A percentile compares a stretch with the other conserved stretches of the same genome.
Evolutionary conservation across 2,113 vertebrate species (phyloP).

Genomic region (Talpa occidentalis): DNA sequence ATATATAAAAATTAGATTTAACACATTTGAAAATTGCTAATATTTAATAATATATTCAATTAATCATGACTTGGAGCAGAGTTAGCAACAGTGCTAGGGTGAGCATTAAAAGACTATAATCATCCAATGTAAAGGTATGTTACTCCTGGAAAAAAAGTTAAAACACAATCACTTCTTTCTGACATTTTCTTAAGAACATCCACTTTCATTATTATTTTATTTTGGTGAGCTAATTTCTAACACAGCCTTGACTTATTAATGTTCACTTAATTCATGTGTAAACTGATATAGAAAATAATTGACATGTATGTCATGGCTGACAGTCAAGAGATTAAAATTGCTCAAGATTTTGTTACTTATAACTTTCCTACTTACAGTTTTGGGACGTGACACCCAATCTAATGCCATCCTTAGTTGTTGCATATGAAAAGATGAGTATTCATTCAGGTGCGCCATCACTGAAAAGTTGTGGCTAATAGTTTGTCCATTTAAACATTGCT

Average conservation of each 20-base stretch:
- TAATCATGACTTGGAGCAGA: neutral
- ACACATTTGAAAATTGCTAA: neutral
- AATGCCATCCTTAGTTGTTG: neutral
- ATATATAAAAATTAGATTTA: neutral
- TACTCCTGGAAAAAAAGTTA: neutral
- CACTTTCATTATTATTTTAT: neutral
- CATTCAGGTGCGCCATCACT: neutral
- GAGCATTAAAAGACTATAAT: constrained; percentile 16
- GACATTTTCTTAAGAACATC: neutral
- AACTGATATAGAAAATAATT: neutral
- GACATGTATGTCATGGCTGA: neutral
- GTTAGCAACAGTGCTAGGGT: neutral
- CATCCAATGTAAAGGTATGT: neutral
- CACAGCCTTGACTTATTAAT: neutral
- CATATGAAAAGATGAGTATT: neutral
- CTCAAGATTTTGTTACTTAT: neutral
- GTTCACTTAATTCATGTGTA: neutral
- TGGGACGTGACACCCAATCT: neutral
- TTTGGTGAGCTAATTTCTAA: neutral
- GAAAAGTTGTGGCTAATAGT: neutral
- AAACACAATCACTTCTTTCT: neutral
- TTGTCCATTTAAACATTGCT: neutral
- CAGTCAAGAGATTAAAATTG: neutral
- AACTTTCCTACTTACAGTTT: neutral
- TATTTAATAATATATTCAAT: neutral